Percentiles rank a stretch among this genome's conserved stretches.
Conservation (phyloP, 2,797 vertebrate species). For the Sebastes alutus region DNA sequence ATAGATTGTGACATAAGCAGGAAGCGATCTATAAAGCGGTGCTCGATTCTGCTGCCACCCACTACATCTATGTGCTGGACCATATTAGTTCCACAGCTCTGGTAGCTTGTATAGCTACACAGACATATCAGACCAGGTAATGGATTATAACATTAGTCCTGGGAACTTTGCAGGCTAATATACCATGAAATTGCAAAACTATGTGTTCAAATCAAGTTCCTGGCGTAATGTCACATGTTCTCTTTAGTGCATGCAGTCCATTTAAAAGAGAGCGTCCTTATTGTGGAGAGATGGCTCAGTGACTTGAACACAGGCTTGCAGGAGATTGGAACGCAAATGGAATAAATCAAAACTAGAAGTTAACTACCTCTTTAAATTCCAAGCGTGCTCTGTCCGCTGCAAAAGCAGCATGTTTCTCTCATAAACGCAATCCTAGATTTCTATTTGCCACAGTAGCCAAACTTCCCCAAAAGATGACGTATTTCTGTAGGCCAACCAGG, state of each 20-base stretch:
- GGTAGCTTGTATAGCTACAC: slow-evolving; percentile 4
- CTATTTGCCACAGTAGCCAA: neutral
- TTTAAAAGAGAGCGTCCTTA: slow-evolving; percentile 1
- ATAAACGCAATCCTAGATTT: neutral
- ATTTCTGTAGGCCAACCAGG: too few relatives aligned
- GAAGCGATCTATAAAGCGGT: slow-evolving; percentile 58
- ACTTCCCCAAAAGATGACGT: neutral
- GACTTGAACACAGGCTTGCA: neutral
- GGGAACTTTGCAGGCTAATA: slow-evolving; percentile 29
- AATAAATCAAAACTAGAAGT: neutral
- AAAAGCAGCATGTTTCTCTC: neutral
- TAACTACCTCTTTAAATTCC: neutral
- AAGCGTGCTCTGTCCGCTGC: neutral
- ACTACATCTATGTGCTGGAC: slow-evolving; percentile 39
- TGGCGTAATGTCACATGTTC: slow-evolving; percentile 26
- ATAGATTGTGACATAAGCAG: slow-evolving; percentile 61
- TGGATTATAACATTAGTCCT: slow-evolving; percentile 47
- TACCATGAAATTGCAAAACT: slow-evolving; percentile 34
- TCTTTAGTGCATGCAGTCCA: neutral
- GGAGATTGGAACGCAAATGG: neutral
- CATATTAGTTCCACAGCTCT: slow-evolving; percentile 28
- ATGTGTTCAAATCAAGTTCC: slow-evolving; percentile 45
- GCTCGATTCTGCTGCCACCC: slow-evolving; percentile 40
- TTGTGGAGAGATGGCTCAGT: neutral
- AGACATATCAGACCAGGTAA: slow-evolving; percentile 28